phyloP scores from a whole-genome alignment of 2,797 vertebrate genomes.

The Echiichthys vipera region DNA sequence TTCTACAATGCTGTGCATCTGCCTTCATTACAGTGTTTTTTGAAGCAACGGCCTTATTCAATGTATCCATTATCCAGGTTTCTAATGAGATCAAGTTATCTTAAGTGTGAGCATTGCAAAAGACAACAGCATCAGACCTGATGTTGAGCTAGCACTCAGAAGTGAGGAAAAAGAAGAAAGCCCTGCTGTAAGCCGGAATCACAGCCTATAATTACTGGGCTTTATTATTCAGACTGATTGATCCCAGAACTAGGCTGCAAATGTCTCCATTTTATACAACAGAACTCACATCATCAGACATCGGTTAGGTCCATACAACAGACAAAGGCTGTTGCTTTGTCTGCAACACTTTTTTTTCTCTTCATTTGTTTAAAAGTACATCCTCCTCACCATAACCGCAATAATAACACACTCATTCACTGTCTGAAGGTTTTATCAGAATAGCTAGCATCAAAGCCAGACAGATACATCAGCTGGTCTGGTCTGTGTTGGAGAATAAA shows the following conservation, averaged over 20 bases:
- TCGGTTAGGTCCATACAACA: slow-evolving; percentile 53
- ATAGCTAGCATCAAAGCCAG: not conserved
- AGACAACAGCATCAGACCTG: slow-evolving; percentile 7
- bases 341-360: slow-evolving; percentile 25
- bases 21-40: slow-evolving; percentile 27
- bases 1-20: slow-evolving; percentile 12
- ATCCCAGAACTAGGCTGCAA: slow-evolving; percentile 73
- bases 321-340: slow-evolving; percentile 39
- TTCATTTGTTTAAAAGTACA: slow-evolving; percentile 37
- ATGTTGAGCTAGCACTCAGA: slow-evolving; percentile 29
- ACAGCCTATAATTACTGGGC: slow-evolving; percentile 76
- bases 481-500: not conserved
- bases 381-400: slow-evolving; percentile 5
- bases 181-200: slow-evolving; percentile 43
- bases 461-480: not conserved
- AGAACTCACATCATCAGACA: slow-evolving; percentile 50
- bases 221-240: slow-evolving; percentile 80
- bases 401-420: slow-evolving; percentile 1
- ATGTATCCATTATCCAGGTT: slow-evolving; percentile 42
- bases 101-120: slow-evolving; percentile 39
- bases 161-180: slow-evolving; percentile 41
- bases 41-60: slow-evolving; percentile 16
- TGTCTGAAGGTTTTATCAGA: not conserved
- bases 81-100: slow-evolving; percentile 32
- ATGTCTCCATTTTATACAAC: slow-evolving; percentile 63